phyloP scores from a whole-genome alignment of 1,140 invertebrate species.

The Argopecten irradians region DNA sequence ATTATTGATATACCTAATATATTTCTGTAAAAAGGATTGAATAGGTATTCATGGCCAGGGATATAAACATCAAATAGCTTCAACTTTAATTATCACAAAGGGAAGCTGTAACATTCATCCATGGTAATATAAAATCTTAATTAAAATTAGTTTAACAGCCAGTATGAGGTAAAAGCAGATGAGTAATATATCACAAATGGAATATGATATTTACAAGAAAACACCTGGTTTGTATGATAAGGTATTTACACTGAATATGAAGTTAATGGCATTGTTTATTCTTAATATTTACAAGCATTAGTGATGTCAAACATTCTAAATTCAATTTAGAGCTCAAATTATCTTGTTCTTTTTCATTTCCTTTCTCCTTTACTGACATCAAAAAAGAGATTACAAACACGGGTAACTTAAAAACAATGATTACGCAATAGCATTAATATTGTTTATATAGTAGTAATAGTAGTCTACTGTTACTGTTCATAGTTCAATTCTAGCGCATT shows the following conservation, averaged over 20 bases:
- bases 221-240: background rate
- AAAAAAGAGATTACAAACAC: background rate
- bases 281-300: background rate
- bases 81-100: background rate
- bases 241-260: background rate
- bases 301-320: background rate
- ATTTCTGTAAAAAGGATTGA: background rate
- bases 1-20: background rate
- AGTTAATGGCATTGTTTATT: background rate
- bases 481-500: background rate
- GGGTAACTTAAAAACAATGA: background rate
- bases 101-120: background rate
- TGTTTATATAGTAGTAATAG: background rate
- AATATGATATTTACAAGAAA: background rate
- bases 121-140: background rate
- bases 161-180: constrained; percentile 4
- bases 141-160: background rate
- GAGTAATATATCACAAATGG: background rate
- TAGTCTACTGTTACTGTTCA: background rate
- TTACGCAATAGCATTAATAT: background rate
- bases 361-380: background rate
- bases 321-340: background rate
- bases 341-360: background rate
- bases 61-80: background rate
- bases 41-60: background rate